These are phyloP conservation scores for Listronotus oregonensis DNA, from an alignment of 1,140 invertebrate species.

Conservation along the genomic window DNA sequence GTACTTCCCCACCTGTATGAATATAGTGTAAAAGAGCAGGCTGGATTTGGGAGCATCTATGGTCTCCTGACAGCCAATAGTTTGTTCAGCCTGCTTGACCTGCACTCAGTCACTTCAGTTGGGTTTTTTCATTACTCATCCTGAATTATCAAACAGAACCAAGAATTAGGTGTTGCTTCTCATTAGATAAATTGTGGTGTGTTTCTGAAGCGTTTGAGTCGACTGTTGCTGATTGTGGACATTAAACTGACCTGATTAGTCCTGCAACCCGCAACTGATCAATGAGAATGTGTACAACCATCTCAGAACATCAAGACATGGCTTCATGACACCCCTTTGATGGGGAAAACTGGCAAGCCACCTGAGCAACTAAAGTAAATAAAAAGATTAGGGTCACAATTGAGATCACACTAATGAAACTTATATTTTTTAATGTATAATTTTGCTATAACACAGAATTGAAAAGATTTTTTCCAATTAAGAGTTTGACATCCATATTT, in stretches of 20 bases:
- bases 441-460: no score
- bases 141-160: slow-evolving; percentile 51
- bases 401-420: no score
- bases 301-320: slow-evolving; percentile 71
- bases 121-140: slow-evolving; percentile 43
- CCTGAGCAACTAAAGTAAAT: slow-evolving; percentile 40
- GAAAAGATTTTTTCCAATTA: no score
- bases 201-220: slow-evolving; percentile 53
- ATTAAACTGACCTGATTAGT: slow-evolving; percentile 57
- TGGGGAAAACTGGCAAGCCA: slow-evolving; percentile 31
- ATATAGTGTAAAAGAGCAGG: slow-evolving; percentile 75
- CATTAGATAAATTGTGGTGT: slow-evolving; percentile 47
- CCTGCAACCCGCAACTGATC: slow-evolving; percentile 83
- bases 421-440: no score
- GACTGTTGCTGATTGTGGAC: slow-evolving; percentile 49
- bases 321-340: slow-evolving; percentile 36
- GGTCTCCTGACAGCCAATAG: slow-evolving; percentile 64
- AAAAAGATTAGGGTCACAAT: no score
- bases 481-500: no score
- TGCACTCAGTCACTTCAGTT: no score
- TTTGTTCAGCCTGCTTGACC: no score
- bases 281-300: slow-evolving; percentile 75
- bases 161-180: slow-evolving; percentile 46
- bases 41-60: slow-evolving; percentile 67
- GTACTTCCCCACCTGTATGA: slow-evolving; percentile 67